A percentile compares a stretch with the other conserved stretches of the same genome.
Conservation (phyloP, 2,797 vertebrate genomes). For the Chiloscyllium punctatum region DNA sequence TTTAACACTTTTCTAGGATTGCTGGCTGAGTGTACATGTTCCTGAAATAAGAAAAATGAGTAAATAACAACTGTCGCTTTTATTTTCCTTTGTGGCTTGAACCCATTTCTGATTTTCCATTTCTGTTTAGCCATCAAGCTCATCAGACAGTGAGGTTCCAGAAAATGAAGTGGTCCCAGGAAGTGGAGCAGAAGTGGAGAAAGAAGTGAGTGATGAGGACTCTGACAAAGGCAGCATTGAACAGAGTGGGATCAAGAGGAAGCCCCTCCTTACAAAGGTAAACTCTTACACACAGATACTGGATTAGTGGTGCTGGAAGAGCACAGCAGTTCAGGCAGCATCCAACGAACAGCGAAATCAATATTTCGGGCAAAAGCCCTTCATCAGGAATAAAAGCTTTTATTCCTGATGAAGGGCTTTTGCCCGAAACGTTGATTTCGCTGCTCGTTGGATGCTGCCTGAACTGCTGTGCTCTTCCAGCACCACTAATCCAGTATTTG, state of each 20-base stretch:
- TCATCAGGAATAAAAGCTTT: too few species aligned
- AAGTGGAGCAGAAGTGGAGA: slow-evolving; percentile 56
- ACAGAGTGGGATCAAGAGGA: slow-evolving; percentile 72
- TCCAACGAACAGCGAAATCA: too few species aligned
- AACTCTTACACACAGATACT: background rate
- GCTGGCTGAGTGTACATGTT: background rate
- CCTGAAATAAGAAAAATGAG: background rate
- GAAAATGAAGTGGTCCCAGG: slow-evolving; percentile 66
- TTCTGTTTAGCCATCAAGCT: slow-evolving; percentile 74
- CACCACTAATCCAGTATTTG: too few species aligned
- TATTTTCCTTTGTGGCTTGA: background rate
- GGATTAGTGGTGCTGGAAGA: too few species aligned
- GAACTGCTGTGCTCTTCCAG: too few species aligned
- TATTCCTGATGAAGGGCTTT: too few species aligned
- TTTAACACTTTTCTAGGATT: background rate
- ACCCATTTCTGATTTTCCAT: background rate
- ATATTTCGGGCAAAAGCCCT: too few species aligned
- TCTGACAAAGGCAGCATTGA: slow-evolving; percentile 76
- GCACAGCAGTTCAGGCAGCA: too few species aligned
- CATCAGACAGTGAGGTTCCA: slow-evolving; percentile 79
- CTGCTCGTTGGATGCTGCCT: too few species aligned
- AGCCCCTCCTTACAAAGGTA: slow-evolving; percentile 72
- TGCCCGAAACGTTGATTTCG: too few species aligned
- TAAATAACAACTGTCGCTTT: background rate
- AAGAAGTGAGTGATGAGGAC: slow-evolving; percentile 71